These are phyloP conservation scores for Tigriopus japonicus DNA, from an alignment of 1,140 invertebrate genomes.

Conservation along the genomic window DNA sequence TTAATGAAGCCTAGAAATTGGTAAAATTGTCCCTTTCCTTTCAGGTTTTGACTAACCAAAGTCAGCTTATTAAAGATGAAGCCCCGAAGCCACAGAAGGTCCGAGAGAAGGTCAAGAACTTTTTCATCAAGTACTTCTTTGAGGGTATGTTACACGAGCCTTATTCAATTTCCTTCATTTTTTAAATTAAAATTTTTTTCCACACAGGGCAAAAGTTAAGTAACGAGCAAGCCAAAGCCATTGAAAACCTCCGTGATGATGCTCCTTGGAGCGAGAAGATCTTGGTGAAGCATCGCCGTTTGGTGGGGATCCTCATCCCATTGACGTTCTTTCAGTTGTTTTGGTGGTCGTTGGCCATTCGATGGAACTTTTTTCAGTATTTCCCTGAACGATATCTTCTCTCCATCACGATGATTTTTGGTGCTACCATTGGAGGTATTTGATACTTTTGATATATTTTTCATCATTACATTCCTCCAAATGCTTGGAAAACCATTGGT, in stretches of 20 bases:
- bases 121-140: constrained; percentile 10
- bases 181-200: too few relatives aligned
- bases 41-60: too few relatives aligned
- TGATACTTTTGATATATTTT: too few relatives aligned
- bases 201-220: constrained; percentile 11
- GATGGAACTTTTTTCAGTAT: background rate
- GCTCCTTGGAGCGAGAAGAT: background rate
- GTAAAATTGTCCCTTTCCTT: too few relatives aligned
- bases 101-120: constrained; percentile 3
- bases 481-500: too few relatives aligned
- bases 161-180: too few relatives aligned
- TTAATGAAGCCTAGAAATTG: too few relatives aligned
- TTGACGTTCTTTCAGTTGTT: constrained; percentile 3
- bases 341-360: constrained; percentile 3
- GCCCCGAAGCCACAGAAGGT: background rate
- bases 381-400: constrained; percentile 11
- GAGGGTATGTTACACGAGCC: background rate
- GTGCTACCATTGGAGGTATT: constrained; percentile 11
- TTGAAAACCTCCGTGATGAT: background rate
- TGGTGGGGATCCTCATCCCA: constrained; percentile 10
- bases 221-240: background rate
- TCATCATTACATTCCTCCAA: too few relatives aligned
- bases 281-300: constrained; percentile 7
- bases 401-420: constrained; percentile 13
- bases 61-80: too few relatives aligned